Conservation (phyloP, 2,888 invertebrate species). For the Eudemis profundana region DNA sequence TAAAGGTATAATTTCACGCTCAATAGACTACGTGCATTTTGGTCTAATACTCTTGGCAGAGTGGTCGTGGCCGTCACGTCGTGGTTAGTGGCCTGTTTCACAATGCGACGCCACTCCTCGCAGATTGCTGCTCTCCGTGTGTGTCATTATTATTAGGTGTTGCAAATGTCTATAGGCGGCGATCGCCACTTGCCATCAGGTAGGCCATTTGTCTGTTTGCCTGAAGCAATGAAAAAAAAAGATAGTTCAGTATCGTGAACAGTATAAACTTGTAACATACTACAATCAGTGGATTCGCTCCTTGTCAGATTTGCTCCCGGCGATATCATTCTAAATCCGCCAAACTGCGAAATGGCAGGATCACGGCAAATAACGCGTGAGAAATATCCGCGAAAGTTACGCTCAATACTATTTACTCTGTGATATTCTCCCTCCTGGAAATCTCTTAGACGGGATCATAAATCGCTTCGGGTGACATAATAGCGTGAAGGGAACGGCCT, state of each 20-base stretch:
- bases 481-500: conserved; percentile 78
- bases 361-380: conserved; percentile 32
- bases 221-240: too few relatives aligned
- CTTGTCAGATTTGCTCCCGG: conserved; percentile 1
- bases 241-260: neutral
- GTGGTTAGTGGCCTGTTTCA: too few relatives aligned
- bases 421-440: conserved; percentile 73
- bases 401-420: conserved; percentile 74
- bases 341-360: conserved; percentile 34
- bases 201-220: too few relatives aligned
- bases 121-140: too few relatives aligned
- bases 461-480: conserved; percentile 83
- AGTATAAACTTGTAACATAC: neutral
- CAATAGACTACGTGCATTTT: too few relatives aligned
- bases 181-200: too few relatives aligned
- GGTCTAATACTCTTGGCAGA: too few relatives aligned
- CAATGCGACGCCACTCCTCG: too few relatives aligned
- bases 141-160: too few relatives aligned
- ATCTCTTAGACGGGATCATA: conserved; percentile 81
- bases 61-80: too few relatives aligned
- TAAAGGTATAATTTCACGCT: too few relatives aligned
- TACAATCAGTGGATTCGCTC: neutral
- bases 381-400: conserved; percentile 51
- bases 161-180: too few relatives aligned
- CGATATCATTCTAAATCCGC: conserved; percentile 21